These are phyloP conservation scores for Saccopteryx leptura DNA, from an alignment of 2,113 vertebrate genomes.

Conservation along the genomic window DNA sequence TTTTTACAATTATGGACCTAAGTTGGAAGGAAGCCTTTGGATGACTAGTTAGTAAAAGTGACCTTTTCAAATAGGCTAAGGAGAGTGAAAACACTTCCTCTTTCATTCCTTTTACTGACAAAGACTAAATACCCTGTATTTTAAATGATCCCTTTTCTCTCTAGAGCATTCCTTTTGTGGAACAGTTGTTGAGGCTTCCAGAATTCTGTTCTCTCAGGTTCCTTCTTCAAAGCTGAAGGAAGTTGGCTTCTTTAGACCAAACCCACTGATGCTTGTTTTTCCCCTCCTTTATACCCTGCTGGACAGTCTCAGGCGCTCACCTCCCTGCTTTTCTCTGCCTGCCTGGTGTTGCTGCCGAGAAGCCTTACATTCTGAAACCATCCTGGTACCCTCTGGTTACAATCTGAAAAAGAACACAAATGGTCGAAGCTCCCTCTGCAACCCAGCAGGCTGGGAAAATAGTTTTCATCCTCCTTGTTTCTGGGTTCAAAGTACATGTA, in stretches of 20 bases:
- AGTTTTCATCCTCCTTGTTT: constrained; percentile 49
- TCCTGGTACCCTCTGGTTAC: constrained; percentile 29
- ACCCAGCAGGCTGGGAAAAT: constrained; percentile 68
- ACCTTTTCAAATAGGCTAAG: constrained; percentile 6
- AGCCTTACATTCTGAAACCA: background rate
- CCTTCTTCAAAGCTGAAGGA: background rate
- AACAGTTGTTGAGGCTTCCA: background rate
- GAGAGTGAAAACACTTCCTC: background rate
- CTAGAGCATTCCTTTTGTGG: background rate
- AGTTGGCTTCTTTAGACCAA: background rate
- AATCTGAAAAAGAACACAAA: constrained; percentile 60
- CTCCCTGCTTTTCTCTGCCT: background rate
- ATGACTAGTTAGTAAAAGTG: constrained; percentile 28
- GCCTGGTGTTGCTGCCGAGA: background rate
- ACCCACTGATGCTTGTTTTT: background rate
- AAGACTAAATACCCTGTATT: background rate
- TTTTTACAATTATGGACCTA: background rate
- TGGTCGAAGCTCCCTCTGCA: background rate
- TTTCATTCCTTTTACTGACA: background rate
- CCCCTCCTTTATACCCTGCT: background rate
- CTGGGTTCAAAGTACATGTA: constrained; percentile 72
- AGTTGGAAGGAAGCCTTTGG: constrained; percentile 21
- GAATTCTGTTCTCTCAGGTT: background rate
- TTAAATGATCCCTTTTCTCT: background rate
- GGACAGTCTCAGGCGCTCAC: background rate